Base-by-base conservation (phyloP, 2,888 invertebrate genomes). In the Epirrita christyi region DNA sequence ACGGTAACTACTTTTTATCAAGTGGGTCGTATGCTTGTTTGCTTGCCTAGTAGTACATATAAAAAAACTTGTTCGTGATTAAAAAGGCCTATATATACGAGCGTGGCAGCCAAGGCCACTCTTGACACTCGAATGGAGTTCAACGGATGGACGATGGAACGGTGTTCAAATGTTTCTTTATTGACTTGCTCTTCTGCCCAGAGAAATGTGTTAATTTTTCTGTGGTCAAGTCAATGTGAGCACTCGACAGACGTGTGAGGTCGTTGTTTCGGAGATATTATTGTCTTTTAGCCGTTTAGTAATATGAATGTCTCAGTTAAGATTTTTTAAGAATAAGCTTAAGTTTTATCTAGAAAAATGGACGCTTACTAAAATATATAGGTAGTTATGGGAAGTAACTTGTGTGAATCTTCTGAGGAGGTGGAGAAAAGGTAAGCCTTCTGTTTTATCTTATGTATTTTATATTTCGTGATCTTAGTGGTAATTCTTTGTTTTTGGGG, bases 211-310 rank as follows among this genome's bases (percentile, higher is more conserved):
- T 15, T 50, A 6, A 9, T 14, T 51, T 14, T 14, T 38, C 64
- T 63, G 45, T 59, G 62, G 42, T 43, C 48, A 1, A 51, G 50
- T 59, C 48, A 59, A 59, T 64, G 57, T 47, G 58, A 55, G 58
- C 50, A 49, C 55, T 42, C 32, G 64, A 66, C 60, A 59, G 73
- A 72, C 75, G 65, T 69, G 67, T 75, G 71, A 76, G 74, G 73
- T 67, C 71, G 66, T 42, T 61, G 46, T 54, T 59, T 55, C 54
- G 65, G 62, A 51, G 40, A 41, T 59, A 49, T 70, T n/a, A 60
- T 60, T 51, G 59, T 47, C 61, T 58, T 37, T 37, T 58, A 40
- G 46, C 37, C 53, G 52, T 61, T 49, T 53, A 43, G 21, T 57
- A 44, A 47, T 52, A 48, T 40, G 43, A 34, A 52, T 58, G 51